These are phyloP conservation scores for Villa cingulata DNA, from an alignment of 2,888 invertebrate genomes.

Conservation along the genomic window DNA sequence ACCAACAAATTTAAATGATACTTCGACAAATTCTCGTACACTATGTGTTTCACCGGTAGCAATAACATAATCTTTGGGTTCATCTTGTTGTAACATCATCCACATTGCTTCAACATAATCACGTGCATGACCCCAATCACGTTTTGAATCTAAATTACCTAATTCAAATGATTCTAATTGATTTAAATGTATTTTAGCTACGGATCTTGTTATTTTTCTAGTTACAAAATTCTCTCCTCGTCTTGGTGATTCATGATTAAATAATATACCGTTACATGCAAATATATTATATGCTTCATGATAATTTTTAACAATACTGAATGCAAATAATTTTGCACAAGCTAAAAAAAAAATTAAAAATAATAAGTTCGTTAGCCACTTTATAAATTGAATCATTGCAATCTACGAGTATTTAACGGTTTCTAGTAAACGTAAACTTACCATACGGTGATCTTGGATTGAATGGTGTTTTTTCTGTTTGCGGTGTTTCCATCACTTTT, in stretches of 20 bases:
- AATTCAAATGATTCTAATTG: slow-evolving; percentile 74
- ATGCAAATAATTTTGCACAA: slow-evolving; percentile 89
- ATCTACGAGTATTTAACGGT: neutral
- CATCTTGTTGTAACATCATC: slow-evolving; percentile 90
- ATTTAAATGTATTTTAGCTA: slow-evolving; percentile 89
- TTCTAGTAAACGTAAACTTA: slow-evolving; percentile 35
- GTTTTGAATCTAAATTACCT: slow-evolving; percentile 86
- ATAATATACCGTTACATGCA: slow-evolving; percentile 90
- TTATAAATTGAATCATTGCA: neutral
- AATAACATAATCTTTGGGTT: slow-evolving; percentile 92
- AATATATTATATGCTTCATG: slow-evolving; percentile 91
- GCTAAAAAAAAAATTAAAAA: slow-evolving; percentile 41
- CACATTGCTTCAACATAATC: slow-evolving; percentile 99
- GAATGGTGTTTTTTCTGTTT: slow-evolving; percentile 88
- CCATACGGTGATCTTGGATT: slow-evolving; percentile 95
- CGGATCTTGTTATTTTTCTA: slow-evolving; percentile 91
- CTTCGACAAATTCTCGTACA: slow-evolving; percentile 91
- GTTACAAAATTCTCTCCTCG: slow-evolving; percentile 98
- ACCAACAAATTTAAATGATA: slow-evolving; percentile 72
- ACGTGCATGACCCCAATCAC: slow-evolving; percentile 97
- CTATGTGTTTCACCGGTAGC: slow-evolving; percentile 92
- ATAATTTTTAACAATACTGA: slow-evolving; percentile 93
- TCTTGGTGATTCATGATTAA: slow-evolving; percentile 93
- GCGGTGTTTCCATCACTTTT: slow-evolving; percentile 83
- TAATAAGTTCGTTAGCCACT: neutral